phyloP scores from a whole-genome alignment of 1,140 invertebrate species.

The Tribolium castaneum region DNA sequence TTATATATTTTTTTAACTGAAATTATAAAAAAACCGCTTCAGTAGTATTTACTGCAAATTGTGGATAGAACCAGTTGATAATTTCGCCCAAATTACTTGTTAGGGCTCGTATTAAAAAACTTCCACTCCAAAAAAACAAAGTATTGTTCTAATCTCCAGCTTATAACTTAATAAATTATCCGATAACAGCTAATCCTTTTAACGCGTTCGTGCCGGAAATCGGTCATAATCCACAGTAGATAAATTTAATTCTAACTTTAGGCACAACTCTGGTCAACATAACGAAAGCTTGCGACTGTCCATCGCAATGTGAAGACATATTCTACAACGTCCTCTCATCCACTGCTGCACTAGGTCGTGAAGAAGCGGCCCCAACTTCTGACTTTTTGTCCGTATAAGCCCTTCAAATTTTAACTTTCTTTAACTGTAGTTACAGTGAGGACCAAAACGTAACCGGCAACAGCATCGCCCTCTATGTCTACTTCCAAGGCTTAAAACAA shows the following conservation, averaged over 20 bases:
- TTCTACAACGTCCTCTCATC: constrained; percentile 56
- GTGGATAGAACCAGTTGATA: no score
- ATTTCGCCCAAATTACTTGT: no score
- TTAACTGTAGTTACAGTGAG: constrained; percentile 62
- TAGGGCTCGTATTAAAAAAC: no score
- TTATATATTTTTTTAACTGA: no score
- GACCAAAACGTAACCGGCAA: constrained; percentile 61
- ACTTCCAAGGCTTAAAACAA: constrained; percentile 70
- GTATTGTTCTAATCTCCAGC: no score
- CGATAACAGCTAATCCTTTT: no score
- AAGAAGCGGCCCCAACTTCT: constrained; percentile 53
- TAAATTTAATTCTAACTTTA: background rate
- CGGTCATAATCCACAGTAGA: no score
- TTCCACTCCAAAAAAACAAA: no score
- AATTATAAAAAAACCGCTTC: no score
- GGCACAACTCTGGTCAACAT: constrained; percentile 14
- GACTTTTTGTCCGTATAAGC: constrained; percentile 61
- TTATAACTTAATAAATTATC: no score
- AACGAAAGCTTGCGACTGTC: constrained; percentile 56
- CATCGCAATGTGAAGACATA: constrained; percentile 60
- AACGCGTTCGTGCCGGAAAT: no score
- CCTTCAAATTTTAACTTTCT: constrained; percentile 56
- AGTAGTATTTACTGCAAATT: no score
- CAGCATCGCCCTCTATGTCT: constrained; percentile 70
- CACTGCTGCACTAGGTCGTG: constrained; percentile 50